These are phyloP conservation scores for Boloria selene DNA, from an alignment of 2,888 invertebrate species.

Conservation along the genomic window DNA sequence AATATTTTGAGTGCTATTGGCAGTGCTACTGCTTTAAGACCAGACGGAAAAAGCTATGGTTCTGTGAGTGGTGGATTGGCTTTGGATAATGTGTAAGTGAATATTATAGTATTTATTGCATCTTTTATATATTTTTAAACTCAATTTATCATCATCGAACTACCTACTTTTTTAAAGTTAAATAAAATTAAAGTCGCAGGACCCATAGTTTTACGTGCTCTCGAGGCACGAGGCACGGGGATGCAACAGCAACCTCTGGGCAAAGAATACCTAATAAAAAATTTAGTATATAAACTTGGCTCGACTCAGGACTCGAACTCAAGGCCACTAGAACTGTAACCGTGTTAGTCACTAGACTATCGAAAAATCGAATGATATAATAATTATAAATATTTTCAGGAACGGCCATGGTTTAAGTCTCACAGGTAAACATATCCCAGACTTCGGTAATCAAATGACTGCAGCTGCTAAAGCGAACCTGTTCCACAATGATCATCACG, in stretches of 20 bases:
- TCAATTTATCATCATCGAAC: background rate
- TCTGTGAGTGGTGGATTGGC: conserved; percentile 48
- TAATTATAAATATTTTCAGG: conserved; percentile 34
- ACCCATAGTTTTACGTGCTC: no score
- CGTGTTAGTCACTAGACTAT: no score
- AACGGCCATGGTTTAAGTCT: conserved; percentile 49
- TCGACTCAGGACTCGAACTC: no score
- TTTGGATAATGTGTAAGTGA: conserved; percentile 50
- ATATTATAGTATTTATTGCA: background rate
- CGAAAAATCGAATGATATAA: background rate
- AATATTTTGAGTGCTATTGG: conserved; percentile 45
- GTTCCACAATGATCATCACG: conserved; percentile 50
- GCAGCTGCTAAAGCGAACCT: conserved; percentile 52
- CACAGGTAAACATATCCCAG: conserved; percentile 48
- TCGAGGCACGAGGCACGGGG: no score
- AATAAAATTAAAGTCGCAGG: no score
- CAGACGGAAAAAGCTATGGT: conserved; percentile 39
- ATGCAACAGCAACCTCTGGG: no score
- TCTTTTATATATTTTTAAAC: background rate
- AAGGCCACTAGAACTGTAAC: no score
- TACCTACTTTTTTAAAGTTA: no score
- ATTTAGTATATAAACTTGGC: no score
- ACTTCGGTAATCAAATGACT: conserved; percentile 51
- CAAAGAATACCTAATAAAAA: no score
- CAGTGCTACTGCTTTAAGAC: conserved; percentile 36